Evolutionary conservation across 2,113 vertebrate species (phyloP).

Genomic region (Cebidichthys violaceus): DNA sequence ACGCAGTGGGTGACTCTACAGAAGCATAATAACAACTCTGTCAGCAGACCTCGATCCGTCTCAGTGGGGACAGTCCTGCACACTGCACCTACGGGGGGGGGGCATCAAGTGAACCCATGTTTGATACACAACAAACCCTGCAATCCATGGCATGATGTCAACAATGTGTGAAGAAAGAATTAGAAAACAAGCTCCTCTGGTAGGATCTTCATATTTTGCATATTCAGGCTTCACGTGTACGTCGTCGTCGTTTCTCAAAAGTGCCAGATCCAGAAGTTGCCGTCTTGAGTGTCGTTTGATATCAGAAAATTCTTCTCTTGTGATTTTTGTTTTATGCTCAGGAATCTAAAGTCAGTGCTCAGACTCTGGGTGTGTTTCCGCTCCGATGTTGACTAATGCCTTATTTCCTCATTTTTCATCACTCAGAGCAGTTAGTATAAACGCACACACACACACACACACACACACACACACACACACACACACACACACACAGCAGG

Average conservation of each 20-base stretch:
- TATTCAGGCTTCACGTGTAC: neutral
- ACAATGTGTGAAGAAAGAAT: neutral
- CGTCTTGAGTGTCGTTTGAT: neutral
- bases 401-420: slow-evolving; percentile 60
- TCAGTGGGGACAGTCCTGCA: neutral
- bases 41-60: slow-evolving; percentile 12
- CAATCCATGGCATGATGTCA: neutral
- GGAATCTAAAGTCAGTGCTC: slow-evolving; percentile 21
- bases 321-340: slow-evolving; percentile 18
- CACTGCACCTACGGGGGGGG: neutral
- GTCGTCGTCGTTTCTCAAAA: neutral
- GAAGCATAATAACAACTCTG: slow-evolving; percentile 5
- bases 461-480: neutral
- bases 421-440: slow-evolving; percentile 10
- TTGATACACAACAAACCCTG: neutral
- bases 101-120: neutral
- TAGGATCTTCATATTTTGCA: neutral
- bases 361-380: slow-evolving; percentile 37
- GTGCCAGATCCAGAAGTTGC: neutral
- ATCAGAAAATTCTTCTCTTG: neutral
- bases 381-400: slow-evolving; percentile 13
- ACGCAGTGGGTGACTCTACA: slow-evolving; percentile 34
- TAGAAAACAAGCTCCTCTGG: neutral
- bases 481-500: neutral
- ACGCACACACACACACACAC: neutral